Conservation (phyloP, 2,797 vertebrate species). For the Lepus oiostolus region DNA sequence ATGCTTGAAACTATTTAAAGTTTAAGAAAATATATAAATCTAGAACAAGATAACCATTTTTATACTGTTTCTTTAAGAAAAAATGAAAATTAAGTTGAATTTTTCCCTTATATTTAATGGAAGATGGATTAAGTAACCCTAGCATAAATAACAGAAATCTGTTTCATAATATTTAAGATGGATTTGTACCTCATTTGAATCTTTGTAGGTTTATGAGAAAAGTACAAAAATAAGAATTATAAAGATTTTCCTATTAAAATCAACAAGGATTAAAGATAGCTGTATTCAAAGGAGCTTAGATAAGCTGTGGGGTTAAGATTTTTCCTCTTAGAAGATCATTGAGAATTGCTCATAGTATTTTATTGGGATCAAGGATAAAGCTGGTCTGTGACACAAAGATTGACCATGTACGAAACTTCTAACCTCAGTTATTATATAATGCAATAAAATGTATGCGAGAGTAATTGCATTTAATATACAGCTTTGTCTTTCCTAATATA, state of each 20-base stretch:
- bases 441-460: background rate
- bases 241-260: constrained; percentile 61
- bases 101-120: background rate
- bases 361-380: constrained; percentile 21
- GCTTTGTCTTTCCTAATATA: constrained; percentile 1
- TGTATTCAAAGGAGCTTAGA: constrained; percentile 53
- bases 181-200: constrained; percentile 67
- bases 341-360: constrained; percentile 40
- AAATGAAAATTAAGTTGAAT: constrained; percentile 5
- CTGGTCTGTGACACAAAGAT: background rate
- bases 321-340: constrained; percentile 13
- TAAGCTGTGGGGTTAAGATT: constrained; percentile 37
- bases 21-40: background rate
- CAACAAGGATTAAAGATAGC: constrained; percentile 49
- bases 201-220: constrained; percentile 18
- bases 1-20: background rate
- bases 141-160: constrained; percentile 40
- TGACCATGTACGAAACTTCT: background rate
- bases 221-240: constrained; percentile 45
- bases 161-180: constrained; percentile 36
- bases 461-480: background rate
- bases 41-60: background rate
- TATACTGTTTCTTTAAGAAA: background rate
- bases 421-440: background rate
- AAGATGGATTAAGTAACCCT: constrained; percentile 2